phyloP scores from a whole-genome alignment of 2,888 invertebrate genomes.

The Papilio demoleus region DNA sequence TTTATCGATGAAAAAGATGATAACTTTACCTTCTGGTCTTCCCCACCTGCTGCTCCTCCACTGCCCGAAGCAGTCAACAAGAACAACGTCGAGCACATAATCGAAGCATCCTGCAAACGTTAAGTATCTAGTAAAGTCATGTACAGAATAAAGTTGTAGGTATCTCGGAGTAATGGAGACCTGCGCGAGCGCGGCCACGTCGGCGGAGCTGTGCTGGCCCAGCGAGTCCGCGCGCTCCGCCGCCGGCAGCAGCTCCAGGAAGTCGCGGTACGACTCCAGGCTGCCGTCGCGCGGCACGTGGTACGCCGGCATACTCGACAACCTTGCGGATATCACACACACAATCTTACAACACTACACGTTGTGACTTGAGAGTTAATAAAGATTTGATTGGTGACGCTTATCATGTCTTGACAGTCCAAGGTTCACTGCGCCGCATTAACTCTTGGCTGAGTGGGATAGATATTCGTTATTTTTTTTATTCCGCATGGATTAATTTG shows the following conservation, averaged over 20 bases:
- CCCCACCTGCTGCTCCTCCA: slow-evolving; percentile 82
- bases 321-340: slow-evolving; percentile 67
- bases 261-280: slow-evolving; percentile 91
- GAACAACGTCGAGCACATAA: slow-evolving; percentile 90
- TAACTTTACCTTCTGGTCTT: slow-evolving; percentile 87
- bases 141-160: no score
- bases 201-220: slow-evolving; percentile 95
- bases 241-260: slow-evolving; percentile 89
- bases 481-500: no score
- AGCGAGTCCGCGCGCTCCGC: slow-evolving; percentile 94
- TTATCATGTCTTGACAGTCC: no score
- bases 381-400: no score
- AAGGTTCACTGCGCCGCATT: no score
- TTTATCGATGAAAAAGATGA: no score
- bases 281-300: slow-evolving; percentile 93
- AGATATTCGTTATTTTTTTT: no score
- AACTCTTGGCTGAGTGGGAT: no score
- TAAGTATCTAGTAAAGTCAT: no score
- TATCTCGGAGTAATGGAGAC: slow-evolving; percentile 79
- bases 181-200: slow-evolving; percentile 92
- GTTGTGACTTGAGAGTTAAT: no score
- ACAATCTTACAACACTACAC: background rate
- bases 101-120: slow-evolving; percentile 84
- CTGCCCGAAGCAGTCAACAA: slow-evolving; percentile 88
- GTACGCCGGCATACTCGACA: slow-evolving; percentile 89